Conservation (phyloP, 2,888 invertebrate species). For the Ganaspis brasiliensis region DNA sequence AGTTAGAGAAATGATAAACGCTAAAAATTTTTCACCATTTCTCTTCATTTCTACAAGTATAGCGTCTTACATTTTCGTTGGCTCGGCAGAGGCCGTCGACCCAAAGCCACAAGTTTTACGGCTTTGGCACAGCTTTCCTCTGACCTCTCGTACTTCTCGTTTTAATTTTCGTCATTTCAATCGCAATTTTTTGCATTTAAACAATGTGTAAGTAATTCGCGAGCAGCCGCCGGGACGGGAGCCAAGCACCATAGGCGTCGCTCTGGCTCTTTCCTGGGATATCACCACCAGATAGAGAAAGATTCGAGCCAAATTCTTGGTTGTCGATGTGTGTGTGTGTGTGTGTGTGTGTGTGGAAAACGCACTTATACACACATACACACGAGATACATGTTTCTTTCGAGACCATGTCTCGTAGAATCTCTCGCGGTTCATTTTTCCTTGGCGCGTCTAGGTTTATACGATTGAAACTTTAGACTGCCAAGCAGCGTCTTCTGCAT, state of each 20-base stretch:
- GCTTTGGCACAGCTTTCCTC: constrained; percentile 68
- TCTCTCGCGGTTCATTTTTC: constrained; percentile 41
- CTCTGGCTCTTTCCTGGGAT: constrained; percentile 55
- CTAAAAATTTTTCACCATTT: too few species aligned
- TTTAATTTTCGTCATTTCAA: constrained; percentile 72
- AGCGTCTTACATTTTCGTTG: constrained; percentile 5
- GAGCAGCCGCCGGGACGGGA: constrained; percentile 54
- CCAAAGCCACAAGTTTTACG: constrained; percentile 67
- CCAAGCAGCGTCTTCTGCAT: constrained; percentile 43
- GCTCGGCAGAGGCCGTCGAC: constrained; percentile 44
- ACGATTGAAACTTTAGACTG: constrained; percentile 40
- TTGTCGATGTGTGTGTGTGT: too few species aligned
- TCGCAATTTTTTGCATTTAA: constrained; percentile 69
- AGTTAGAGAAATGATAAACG: too few species aligned
- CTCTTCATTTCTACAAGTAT: background rate
- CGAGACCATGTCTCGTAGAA: constrained; percentile 45
- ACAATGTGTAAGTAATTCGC: constrained; percentile 67
- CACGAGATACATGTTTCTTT: constrained; percentile 19
- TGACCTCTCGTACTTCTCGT: constrained; percentile 60
- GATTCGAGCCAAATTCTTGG: constrained; percentile 50
- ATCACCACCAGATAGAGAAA: constrained; percentile 54
- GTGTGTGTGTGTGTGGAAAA: constrained; percentile 20
- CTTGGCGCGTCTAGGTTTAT: constrained; percentile 39
- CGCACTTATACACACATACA: constrained; percentile 18
- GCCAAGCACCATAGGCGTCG: constrained; percentile 58